Conservation (phyloP, 2,888 invertebrate genomes). For the Drosophila barbarae region DNA sequence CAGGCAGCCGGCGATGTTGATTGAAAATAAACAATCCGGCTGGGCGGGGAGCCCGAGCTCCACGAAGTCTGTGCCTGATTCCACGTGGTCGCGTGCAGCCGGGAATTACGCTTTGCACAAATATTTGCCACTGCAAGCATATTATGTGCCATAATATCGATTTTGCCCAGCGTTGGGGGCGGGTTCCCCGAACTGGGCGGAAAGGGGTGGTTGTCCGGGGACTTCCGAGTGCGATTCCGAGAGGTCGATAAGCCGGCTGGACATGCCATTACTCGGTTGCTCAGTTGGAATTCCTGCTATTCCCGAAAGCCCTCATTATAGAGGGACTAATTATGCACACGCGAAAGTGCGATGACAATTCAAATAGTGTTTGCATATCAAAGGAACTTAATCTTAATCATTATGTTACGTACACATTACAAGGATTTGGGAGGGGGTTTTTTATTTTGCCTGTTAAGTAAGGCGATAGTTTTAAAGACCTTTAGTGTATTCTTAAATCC, state of each 20-base stretch:
- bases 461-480: background rate
- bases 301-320: slow-evolving; percentile 6
- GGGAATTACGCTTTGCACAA: slow-evolving; percentile 52
- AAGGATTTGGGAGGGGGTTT: no score
- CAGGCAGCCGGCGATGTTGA: slow-evolving; percentile 44
- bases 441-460: background rate
- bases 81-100: slow-evolving; percentile 67
- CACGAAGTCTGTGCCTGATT: slow-evolving; percentile 15
- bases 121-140: slow-evolving; percentile 52
- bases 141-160: slow-evolving; percentile 52
- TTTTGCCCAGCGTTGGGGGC: slow-evolving; percentile 47
- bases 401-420: slow-evolving; percentile 4
- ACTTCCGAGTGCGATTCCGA: slow-evolving; percentile 29
- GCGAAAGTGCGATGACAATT: slow-evolving; percentile 9
- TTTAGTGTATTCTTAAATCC: background rate
- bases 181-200: background rate
- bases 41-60: slow-evolving; percentile 18
- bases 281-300: slow-evolving; percentile 16
- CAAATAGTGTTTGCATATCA: slow-evolving; percentile 12
- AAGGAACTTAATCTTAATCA: background rate
- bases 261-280: slow-evolving; percentile 27
- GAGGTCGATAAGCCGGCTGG: slow-evolving; percentile 54
- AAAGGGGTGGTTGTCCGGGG: slow-evolving; percentile 15
- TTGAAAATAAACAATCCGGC: slow-evolving; percentile 61
- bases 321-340: slow-evolving; percentile 19